phyloP scores from a whole-genome alignment of 2,888 invertebrate species.

The Hirtodrosophila trivittata region DNA sequence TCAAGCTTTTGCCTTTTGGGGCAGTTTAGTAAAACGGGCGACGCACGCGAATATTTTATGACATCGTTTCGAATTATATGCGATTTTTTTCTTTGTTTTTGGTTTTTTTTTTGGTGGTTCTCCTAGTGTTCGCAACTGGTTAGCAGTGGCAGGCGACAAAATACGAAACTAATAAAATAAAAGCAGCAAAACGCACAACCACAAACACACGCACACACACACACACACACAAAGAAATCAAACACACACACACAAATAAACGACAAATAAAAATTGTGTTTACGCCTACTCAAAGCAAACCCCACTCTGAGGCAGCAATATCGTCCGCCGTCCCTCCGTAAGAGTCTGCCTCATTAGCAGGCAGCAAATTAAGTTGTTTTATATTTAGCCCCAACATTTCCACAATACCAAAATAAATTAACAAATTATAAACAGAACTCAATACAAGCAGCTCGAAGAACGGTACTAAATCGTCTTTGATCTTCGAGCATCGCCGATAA shows the following conservation, averaged over 20 bases:
- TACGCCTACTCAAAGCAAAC: constrained; percentile 58
- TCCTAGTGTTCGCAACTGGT: constrained; percentile 66
- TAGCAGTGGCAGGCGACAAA: constrained; percentile 67
- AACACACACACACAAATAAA: constrained; percentile 37
- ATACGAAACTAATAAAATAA: constrained; percentile 59
- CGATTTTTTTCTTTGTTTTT: constrained; percentile 42
- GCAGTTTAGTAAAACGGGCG: constrained; percentile 65
- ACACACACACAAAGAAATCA: constrained; percentile 37
- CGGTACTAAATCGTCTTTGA: constrained; percentile 57
- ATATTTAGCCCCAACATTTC: constrained; percentile 53
- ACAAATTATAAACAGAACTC: constrained; percentile 57
- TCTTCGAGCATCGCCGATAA: constrained; percentile 45
- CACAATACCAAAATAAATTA: constrained; percentile 62
- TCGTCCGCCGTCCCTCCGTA: neutral
- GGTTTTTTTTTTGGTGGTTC: constrained; percentile 13
- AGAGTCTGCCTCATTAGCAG: constrained; percentile 67
- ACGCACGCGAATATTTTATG: constrained; percentile 77
- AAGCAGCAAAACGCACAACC: constrained; percentile 44
- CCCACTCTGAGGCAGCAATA: neutral
- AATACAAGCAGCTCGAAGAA: constrained; percentile 24
- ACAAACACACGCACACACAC: constrained; percentile 29
- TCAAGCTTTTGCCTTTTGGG: constrained; percentile 57
- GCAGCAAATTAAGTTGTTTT: constrained; percentile 77
- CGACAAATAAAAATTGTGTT: constrained; percentile 67
- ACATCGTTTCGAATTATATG: constrained; percentile 73